Percentiles rank a stretch among this genome's conserved stretches.
These are phyloP conservation scores for Platygyra sinensis DNA, from an alignment of 64 coral and sea anemone species.

Conservation along the genomic window DNA sequence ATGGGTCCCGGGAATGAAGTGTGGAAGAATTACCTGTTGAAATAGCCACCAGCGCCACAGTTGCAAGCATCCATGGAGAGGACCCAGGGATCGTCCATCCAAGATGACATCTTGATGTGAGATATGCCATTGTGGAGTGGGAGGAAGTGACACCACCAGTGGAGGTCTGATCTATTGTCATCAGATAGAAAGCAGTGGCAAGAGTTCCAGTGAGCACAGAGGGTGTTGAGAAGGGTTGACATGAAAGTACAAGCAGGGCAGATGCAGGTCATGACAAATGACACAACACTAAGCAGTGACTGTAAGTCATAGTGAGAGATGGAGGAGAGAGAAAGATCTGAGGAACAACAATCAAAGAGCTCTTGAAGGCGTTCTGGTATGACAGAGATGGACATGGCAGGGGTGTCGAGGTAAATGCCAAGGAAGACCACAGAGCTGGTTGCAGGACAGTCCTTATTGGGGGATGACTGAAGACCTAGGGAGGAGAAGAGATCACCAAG, in stretches of 20 bases:
- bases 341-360: too few species aligned
- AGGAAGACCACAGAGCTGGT: too few species aligned
- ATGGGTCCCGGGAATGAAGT: constrained; percentile 21
- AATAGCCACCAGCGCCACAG: constrained; percentile 23
- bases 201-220: background rate
- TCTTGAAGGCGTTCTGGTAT: too few species aligned
- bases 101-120: constrained; percentile 22
- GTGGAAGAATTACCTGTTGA: constrained; percentile 33
- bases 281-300: background rate
- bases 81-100: constrained; percentile 12
- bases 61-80: constrained; percentile 50
- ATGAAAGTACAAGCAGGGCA: constrained; percentile 26
- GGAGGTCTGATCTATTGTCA: constrained; percentile 30
- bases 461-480: too few species aligned
- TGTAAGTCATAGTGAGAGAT: too few species aligned
- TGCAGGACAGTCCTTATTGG: too few species aligned
- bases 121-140: constrained; percentile 25
- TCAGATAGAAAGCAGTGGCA: constrained; percentile 22
- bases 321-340: too few species aligned
- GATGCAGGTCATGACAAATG: constrained; percentile 3
- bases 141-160: constrained; percentile 48
- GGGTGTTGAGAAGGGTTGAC: constrained; percentile 16
- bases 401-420: too few species aligned
- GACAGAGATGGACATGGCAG: too few species aligned
- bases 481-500: too few species aligned